Base-by-base conservation (phyloP, 2,888 invertebrate genomes). In the Empis livida region DNA sequence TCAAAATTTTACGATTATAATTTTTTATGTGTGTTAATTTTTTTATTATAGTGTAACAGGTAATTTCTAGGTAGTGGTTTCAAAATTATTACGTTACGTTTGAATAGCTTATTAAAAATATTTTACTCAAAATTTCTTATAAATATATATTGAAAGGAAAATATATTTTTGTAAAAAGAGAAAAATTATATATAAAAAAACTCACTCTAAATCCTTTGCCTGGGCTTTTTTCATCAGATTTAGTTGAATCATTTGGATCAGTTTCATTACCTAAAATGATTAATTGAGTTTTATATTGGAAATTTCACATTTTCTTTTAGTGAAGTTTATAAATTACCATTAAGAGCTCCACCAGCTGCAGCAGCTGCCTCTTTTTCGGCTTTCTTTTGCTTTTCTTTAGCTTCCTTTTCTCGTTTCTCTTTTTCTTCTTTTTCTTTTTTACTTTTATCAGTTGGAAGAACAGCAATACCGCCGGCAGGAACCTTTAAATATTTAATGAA, bases 381-480 rank as follows among this genome's bases (percentile, higher is more conserved):
- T 60, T 75, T 74, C 37, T 38, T 43, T 39, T 30, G 15, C 30
- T 13, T 45, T 20, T 48, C 45, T 15, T 39, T 39, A 11, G 16
- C 39, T 17, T 40, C 39, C 20, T 43, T 27, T 20, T 44, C 64
- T 57, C 43, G 39, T 27, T 69, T 68, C 59, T 75, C 74, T 61
- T 75, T 73, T 56, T 73, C 75, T 61, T 75, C 78, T 54, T 80
- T 72, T 48, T 74, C 72, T 57, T 76, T 74, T 61, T 73, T 73
- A 54, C 71, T 72, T 62, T 73, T 75, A 57, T 74, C 74, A 53
- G 75, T 65, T 43, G 88, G 88, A 69, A 89, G 76, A 54, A 89
- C 89, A 52, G 87, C 83, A 50, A 90, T 83, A 10, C 88, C 89
- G 42, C 89, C 89, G 31, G 84, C 74, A 23, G 87, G 87, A 72